phyloP scores from a whole-genome alignment of 2,113 vertebrate species.

The Corythaixoides concolor region DNA sequence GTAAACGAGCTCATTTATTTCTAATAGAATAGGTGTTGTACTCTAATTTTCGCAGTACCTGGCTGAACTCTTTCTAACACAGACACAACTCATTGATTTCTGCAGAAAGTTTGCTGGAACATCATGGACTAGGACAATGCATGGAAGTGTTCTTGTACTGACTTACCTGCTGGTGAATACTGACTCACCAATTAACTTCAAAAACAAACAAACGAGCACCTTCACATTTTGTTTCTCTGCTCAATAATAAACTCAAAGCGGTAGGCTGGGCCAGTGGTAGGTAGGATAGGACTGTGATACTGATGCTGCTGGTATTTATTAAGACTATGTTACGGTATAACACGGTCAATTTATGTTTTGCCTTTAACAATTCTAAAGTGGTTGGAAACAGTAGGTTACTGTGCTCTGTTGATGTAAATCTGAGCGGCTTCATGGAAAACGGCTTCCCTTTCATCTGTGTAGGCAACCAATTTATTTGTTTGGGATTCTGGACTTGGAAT shows the following conservation, averaged over 20 bases:
- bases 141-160: background rate
- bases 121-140: background rate
- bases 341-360: background rate
- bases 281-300: background rate
- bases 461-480: constrained; percentile 27
- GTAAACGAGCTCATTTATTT: constrained; percentile 40
- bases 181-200: background rate
- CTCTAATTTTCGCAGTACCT: background rate
- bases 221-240: background rate
- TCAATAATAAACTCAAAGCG: background rate
- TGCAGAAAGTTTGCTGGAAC: background rate
- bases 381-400: constrained; percentile 7
- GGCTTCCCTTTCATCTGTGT: background rate
- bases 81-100: background rate
- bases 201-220: background rate
- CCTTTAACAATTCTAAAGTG: constrained; percentile 11
- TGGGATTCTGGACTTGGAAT: constrained; percentile 26
- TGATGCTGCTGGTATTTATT: constrained; percentile 5
- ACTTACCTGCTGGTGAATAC: background rate
- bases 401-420: background rate
- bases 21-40: constrained; percentile 5
- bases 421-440: background rate
- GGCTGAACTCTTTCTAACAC: background rate
- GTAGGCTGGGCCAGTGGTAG: background rate
- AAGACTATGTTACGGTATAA: background rate